phyloP scores from a whole-genome alignment of 2,113 vertebrate genomes.

The Cichladusa arquata region DNA sequence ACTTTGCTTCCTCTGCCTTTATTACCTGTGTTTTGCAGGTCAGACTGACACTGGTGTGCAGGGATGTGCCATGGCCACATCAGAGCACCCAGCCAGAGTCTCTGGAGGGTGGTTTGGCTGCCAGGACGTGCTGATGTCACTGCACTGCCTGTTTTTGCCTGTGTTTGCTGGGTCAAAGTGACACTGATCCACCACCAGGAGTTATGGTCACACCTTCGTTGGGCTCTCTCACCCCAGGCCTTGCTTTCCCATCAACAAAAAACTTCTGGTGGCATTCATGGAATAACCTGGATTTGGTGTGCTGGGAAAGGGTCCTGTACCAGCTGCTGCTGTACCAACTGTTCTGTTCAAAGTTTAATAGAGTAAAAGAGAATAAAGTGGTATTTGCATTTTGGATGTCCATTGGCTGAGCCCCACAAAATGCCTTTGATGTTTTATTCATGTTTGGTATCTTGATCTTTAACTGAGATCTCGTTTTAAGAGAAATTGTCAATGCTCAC shows the following conservation, averaged over 20 bases:
- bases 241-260: neutral
- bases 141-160: neutral
- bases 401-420: neutral
- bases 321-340: neutral
- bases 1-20: neutral
- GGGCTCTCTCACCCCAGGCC: neutral
- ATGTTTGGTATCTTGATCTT: neutral
- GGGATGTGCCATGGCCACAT: neutral
- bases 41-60: neutral
- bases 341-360: neutral
- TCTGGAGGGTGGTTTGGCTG: neutral
- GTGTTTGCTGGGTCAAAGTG: constrained; percentile 14
- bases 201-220: neutral
- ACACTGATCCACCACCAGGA: neutral
- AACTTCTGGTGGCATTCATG: neutral
- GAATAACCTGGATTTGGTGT: neutral
- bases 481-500: neutral
- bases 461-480: neutral
- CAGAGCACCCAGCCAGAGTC: neutral
- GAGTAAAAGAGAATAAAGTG: neutral
- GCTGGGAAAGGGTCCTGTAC: neutral
- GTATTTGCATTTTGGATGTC: neutral
- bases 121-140: neutral
- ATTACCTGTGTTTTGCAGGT: neutral
- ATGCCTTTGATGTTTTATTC: neutral